Percentiles rank a stretch among this genome's conserved stretches.
Conservation (phyloP, 2,797 vertebrate species). For the Dryobates pubescens region DNA sequence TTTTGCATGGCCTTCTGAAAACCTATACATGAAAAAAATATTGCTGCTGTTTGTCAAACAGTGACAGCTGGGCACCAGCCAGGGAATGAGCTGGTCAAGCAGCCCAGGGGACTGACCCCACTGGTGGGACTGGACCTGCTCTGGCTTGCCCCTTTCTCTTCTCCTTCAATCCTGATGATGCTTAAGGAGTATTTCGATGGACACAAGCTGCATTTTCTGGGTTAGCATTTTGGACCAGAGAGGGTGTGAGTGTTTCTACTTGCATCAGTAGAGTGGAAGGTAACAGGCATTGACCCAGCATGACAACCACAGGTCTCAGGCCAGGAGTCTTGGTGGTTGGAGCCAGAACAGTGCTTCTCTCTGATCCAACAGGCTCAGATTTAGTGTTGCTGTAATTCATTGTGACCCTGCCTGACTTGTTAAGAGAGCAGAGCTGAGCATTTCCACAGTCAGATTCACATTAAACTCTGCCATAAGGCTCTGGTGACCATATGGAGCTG, state of each 20-base stretch:
- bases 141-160: not conserved
- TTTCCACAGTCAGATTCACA: not conserved
- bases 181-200: not conserved
- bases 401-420: not conserved
- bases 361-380: rapidly evolving
- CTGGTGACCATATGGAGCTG: conserved; percentile 18
- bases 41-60: not conserved
- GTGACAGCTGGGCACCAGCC: not conserved
- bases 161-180: not conserved
- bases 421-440: not conserved
- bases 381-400: rapidly evolving
- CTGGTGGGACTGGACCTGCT: not conserved
- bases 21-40: not conserved
- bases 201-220: not conserved
- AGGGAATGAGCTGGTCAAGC: not conserved
- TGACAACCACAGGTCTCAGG: rapidly evolving
- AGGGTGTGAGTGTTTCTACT: not conserved
- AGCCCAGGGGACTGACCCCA: not conserved
- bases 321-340: rapidly evolving
- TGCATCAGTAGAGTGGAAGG: not conserved
- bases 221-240: not conserved
- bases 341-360: not conserved
- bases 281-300: rapidly evolving
- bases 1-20: not conserved
- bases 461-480: not conserved